A percentile compares a stretch with the other conserved stretches of the same genome.
Evolutionary conservation across 2,797 vertebrate species (phyloP).

Genomic region (Amblyopsis hoosieri): DNA sequence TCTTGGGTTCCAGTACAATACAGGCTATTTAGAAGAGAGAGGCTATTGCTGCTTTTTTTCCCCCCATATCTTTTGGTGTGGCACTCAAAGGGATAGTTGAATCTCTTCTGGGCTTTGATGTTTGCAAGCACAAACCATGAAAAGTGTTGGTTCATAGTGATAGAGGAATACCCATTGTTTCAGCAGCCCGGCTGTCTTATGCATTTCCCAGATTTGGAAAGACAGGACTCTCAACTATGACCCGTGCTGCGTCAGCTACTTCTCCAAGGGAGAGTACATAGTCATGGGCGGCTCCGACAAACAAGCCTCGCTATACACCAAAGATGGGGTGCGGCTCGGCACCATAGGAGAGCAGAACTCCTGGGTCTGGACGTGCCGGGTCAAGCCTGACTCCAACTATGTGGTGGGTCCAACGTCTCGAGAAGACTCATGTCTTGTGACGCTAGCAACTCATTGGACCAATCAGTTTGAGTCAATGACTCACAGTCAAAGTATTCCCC

Average conservation of each 20-base stretch:
- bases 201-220: conserved; percentile 85
- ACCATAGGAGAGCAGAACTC: conserved; percentile 90
- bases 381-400: conserved; percentile 96
- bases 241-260: conserved; percentile 96
- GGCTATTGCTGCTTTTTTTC: conserved; percentile 34
- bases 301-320: conserved; percentile 95
- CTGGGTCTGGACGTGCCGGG: conserved; percentile 95
- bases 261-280: conserved; percentile 95
- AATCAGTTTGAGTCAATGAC: background rate
- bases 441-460: conserved; percentile 1
- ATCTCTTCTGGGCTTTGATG: conserved; percentile 62
- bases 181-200: conserved; percentile 42
- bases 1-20: conserved; percentile 66
- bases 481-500: too few species aligned
- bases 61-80: conserved; percentile 43
- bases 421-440: conserved; percentile 22
- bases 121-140: conserved; percentile 41
- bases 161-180: conserved; percentile 29
- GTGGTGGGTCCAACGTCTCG: conserved; percentile 83
- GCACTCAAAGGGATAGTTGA: conserved; percentile 49
- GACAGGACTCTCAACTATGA: conserved; percentile 90
- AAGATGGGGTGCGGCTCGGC: conserved; percentile 91
- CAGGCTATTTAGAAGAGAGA: conserved; percentile 63
- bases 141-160: conserved; percentile 25
- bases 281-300: conserved; percentile 93